Conservation (phyloP, 2,797 vertebrate genomes). For the Melanotaenia pygmaea region DNA sequence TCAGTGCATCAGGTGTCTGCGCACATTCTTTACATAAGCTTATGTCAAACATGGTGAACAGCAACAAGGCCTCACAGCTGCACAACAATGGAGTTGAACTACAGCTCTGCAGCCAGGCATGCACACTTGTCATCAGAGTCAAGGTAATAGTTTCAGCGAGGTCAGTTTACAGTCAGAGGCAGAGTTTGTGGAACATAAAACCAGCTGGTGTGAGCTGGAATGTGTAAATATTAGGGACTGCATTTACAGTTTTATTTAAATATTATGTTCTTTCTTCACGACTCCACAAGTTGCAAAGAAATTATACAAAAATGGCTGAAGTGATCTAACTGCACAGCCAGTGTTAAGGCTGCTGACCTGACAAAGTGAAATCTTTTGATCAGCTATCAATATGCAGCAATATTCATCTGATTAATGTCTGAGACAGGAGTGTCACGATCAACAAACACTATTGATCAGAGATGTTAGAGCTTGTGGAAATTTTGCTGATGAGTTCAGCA, state of each 20-base stretch:
- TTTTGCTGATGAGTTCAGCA: background rate
- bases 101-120: conserved; percentile 20
- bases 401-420: background rate
- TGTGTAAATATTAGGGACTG: background rate
- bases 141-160: conserved; percentile 37
- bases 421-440: background rate
- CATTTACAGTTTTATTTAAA: conserved; percentile 13
- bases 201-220: conserved; percentile 1
- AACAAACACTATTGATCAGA: background rate
- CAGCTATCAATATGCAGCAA: background rate
- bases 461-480: background rate
- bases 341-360: background rate
- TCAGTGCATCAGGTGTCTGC: conserved; percentile 69
- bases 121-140: conserved; percentile 35
- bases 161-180: conserved; percentile 31
- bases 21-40: conserved; percentile 74
- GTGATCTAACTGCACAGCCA: background rate
- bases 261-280: background rate
- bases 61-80: conserved; percentile 71
- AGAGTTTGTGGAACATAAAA: conserved; percentile 1
- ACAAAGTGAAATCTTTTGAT: background rate
- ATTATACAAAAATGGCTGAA: background rate
- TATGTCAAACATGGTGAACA: conserved; percentile 73
- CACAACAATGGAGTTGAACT: conserved; percentile 65
- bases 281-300: background rate